A percentile compares a stretch with the other conserved stretches of the same genome.
These are phyloP conservation scores for Manis crassicaudata DNA, from an alignment of 2,797 vertebrate genomes.

Conservation along the genomic window DNA sequence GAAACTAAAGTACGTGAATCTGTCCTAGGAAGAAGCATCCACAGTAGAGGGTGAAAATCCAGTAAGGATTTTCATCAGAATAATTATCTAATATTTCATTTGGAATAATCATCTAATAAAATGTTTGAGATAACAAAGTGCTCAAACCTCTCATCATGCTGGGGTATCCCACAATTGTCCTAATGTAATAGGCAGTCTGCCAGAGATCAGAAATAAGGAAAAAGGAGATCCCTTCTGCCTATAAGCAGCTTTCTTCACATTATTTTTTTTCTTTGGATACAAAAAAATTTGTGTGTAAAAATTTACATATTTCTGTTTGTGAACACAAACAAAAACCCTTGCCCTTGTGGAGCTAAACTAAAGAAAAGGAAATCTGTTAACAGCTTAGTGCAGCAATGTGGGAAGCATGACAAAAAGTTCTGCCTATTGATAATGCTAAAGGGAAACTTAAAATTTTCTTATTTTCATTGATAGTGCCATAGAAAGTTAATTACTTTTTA, in stretches of 20 bases:
- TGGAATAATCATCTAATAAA: neutral
- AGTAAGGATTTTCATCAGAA: neutral
- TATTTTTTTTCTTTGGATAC: neutral
- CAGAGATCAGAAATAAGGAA: neutral
- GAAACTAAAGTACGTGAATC: constrained; percentile 19
- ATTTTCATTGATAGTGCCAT: neutral
- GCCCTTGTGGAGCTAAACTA: neutral
- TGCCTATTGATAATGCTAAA: neutral
- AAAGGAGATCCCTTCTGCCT: neutral
- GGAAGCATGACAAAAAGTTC: neutral
- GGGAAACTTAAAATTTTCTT: neutral
- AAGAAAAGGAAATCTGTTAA: neutral
- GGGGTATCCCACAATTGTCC: neutral
- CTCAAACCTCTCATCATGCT: neutral
- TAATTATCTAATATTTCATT: neutral
- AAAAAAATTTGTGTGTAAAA: neutral
- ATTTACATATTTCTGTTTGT: neutral
- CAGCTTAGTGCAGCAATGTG: neutral
- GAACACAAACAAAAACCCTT: neutral
- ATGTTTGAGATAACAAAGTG: neutral
- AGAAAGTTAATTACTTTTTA: neutral
- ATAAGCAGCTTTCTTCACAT: neutral
- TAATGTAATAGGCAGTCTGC: neutral
- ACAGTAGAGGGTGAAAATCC: constrained; percentile 1
- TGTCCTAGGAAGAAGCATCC: neutral